Evolutionary conservation across 2,113 vertebrate genomes (phyloP).

Genomic region (Entosphenus tridentatus): DNA sequence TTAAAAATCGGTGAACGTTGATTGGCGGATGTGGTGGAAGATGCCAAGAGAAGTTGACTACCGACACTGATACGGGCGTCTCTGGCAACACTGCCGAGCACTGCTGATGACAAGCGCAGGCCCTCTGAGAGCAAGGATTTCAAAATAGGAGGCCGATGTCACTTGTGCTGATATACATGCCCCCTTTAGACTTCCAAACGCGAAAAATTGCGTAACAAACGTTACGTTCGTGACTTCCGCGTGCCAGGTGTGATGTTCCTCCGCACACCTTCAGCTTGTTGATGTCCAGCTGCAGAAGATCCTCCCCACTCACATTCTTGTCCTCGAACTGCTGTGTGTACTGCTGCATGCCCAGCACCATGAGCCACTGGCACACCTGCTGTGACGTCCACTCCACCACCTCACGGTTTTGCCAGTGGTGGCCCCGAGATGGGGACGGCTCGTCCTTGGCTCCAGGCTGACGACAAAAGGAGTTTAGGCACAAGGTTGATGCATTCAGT

Average conservation of each 20-base stretch:
- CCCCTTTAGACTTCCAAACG: too few species aligned
- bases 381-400: constrained; percentile 49
- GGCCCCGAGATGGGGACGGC: background rate
- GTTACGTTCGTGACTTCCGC: too few species aligned
- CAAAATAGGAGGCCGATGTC: too few species aligned
- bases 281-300: constrained; percentile 45
- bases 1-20: too few species aligned
- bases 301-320: constrained; percentile 32
- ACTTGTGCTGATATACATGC: too few species aligned
- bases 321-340: constrained; percentile 36
- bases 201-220: too few species aligned
- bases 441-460: background rate
- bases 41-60: too few species aligned
- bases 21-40: too few species aligned
- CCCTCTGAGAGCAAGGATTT: too few species aligned
- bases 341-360: constrained; percentile 44
- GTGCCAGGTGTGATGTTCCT: background rate
- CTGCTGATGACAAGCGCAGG: too few species aligned
- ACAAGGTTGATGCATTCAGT: background rate
- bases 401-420: constrained; percentile 54
- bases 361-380: constrained; percentile 61
- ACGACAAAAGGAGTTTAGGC: background rate
- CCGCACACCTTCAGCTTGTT: constrained; percentile 43
- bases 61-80: too few species aligned
- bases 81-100: too few species aligned